phyloP scores from a whole-genome alignment of 2,888 invertebrate species.

The Eristalinus sepulchralis region DNA sequence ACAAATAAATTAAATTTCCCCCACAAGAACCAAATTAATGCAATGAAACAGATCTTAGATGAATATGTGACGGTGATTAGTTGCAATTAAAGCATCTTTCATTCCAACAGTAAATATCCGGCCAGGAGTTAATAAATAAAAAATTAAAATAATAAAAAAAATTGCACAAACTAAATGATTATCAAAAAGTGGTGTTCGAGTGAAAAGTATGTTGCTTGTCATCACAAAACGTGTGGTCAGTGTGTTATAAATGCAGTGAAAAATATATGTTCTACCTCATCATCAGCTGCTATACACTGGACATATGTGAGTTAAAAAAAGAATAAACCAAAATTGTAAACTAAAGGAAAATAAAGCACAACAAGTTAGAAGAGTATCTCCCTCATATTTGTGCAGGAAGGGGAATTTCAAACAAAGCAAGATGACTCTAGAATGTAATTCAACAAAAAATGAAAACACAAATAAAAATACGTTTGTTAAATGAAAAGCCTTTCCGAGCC shows the following conservation, averaged over 20 bases:
- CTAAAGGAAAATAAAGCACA: constrained; percentile 44
- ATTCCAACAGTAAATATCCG: constrained; percentile 56
- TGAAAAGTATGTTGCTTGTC: not conserved
- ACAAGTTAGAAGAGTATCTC: constrained; percentile 41
- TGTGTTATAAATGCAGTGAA: constrained; percentile 30
- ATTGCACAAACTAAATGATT: constrained; percentile 23
- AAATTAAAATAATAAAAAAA: not conserved
- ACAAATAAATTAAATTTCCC: too few relatives aligned
- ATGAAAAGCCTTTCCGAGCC: constrained; percentile 49
- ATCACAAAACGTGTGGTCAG: constrained; percentile 29
- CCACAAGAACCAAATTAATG: not conserved
- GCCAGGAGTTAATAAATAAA: not conserved
- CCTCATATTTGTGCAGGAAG: constrained; percentile 63
- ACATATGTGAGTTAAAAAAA: constrained; percentile 16
- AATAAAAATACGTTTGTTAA: constrained; percentile 1
- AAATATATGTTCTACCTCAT: constrained; percentile 35
- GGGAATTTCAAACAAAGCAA: constrained; percentile 39
- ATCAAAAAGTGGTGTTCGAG: constrained; percentile 1
- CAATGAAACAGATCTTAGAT: not conserved
- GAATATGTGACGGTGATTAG: not conserved
- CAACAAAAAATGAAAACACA: constrained; percentile 12
- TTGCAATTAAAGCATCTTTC: constrained; percentile 6
- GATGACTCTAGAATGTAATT: constrained; percentile 17
- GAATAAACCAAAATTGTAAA: not conserved
- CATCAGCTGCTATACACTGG: constrained; percentile 30